phyloP scores from a whole-genome alignment of 2,888 invertebrate genomes.

The Bibio marci region DNA sequence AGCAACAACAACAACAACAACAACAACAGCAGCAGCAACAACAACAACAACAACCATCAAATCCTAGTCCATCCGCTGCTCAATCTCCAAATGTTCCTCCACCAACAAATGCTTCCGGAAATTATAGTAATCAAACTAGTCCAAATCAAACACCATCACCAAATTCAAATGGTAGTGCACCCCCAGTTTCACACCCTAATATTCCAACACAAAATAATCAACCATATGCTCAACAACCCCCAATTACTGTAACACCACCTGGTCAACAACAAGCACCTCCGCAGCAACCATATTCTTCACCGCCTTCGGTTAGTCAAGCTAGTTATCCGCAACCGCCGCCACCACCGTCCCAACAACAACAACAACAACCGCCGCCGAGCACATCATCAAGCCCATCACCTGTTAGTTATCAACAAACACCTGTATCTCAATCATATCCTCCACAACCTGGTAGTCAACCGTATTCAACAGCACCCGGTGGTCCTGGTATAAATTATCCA shows the following conservation, averaged over 20 bases:
- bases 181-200: conserved; percentile 5
- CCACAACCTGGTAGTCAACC: conserved; percentile 22
- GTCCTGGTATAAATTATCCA: conserved; percentile 30
- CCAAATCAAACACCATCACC: conserved; percentile 28
- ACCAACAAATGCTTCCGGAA: conserved; percentile 8
- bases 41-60: conserved; percentile 2
- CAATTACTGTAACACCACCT: conserved; percentile 8
- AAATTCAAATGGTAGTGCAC: conserved; percentile 12
- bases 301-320: conserved; percentile 18
- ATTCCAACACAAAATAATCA: conserved; percentile 7
- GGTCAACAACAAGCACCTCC: conserved; percentile 20
- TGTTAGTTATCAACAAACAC: conserved; percentile 24
- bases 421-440: conserved; percentile 3
- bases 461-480: conserved; percentile 22
- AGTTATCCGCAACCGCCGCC: conserved; percentile 20
- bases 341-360: conserved; percentile 10
- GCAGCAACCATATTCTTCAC: conserved; percentile 19
- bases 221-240: conserved; percentile 19
- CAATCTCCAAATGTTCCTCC: conserved; percentile 7
- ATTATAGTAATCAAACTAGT: conserved; percentile 33
- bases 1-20: conserved; percentile 8
- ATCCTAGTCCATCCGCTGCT: conserved; percentile 12
- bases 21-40: conserved; percentile 14
- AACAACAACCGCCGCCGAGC: conserved; percentile 14
- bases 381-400: conserved; percentile 24